phyloP scores from a whole-genome alignment of 1,140 invertebrate genomes.

The Dreissena polymorpha region DNA sequence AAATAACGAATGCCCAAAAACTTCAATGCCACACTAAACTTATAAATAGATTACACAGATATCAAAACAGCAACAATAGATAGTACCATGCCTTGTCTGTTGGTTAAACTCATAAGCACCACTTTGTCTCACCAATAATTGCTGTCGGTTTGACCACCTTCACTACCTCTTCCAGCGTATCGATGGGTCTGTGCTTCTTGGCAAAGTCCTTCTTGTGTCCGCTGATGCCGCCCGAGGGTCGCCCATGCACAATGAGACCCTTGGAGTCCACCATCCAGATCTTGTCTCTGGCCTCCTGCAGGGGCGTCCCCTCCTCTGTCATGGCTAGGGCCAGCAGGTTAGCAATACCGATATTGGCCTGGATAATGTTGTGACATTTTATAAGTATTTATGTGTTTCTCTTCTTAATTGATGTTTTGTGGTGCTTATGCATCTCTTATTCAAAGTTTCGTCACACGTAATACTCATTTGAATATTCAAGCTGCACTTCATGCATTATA shows the following conservation, averaged over 20 bases:
- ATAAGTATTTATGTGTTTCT: too few relatives aligned
- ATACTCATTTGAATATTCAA: too few relatives aligned
- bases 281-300: slow-evolving; percentile 72
- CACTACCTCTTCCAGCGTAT: slow-evolving; percentile 73
- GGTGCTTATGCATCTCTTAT: too few relatives aligned
- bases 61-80: too few relatives aligned
- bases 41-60: too few relatives aligned
- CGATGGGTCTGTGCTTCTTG: slow-evolving; percentile 69
- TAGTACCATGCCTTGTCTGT: too few relatives aligned
- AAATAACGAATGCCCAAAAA: too few relatives aligned
- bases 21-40: too few relatives aligned
- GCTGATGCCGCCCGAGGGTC: slow-evolving; percentile 75
- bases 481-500: too few relatives aligned
- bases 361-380: slow-evolving; percentile 10
- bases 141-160: slow-evolving; percentile 75
- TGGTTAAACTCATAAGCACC: too few relatives aligned
- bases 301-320: slow-evolving; percentile 69
- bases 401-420: too few relatives aligned
- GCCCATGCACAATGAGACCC: slow-evolving; percentile 77
- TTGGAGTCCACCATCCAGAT: slow-evolving; percentile 79
- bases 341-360: slow-evolving; percentile 78
- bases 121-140: slow-evolving; percentile 73
- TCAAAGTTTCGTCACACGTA: too few relatives aligned
- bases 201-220: slow-evolving; percentile 76
- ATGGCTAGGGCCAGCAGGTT: slow-evolving; percentile 74